Evolutionary conservation across 2,113 vertebrate species (phyloP), one percentile per base, ranked within the genome.

Genomic region (Alexandromys fortis): DNA sequence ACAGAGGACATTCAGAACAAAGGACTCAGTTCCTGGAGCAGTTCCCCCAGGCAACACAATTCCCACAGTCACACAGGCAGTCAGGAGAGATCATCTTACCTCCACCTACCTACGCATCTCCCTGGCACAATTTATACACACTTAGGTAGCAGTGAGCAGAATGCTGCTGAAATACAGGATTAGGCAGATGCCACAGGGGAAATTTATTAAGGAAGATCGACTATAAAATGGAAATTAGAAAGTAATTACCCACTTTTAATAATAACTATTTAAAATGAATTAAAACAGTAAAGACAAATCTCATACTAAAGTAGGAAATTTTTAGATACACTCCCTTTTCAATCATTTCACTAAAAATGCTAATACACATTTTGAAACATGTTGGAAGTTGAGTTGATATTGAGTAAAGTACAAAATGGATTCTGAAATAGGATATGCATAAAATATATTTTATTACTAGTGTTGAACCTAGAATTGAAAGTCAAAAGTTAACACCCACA

Each of bases 401-500:
- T 72, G 35, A 86, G 26, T 49, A 82, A 93, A 33, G 91, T 6
- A 76, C n/a, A 30, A 89, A 90, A 90, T 70, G 14, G 5, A n/a
- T 35, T 58, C 38, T 47, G 83, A 81, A 91, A 28, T 65, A 85
- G 17, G 10, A 30, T 38, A 61, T 33, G 45, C 30, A 47, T 65
- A 6, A 87, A 47, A 81, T 26, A n/a, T 17, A 76, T 49, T 47
- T 90, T 55, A 77, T 85, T 86, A 52, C 55, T 52, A 19, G 3
- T 22, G 65, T 86, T 91, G 45, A 91, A 38, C 5, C 70, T 70
- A 65, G 21, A 93, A 90, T 94, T 85, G 68, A 94, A 92, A 92
- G 12, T 67, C 26, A 38, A 83, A 75, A 63, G 26, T 47, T 89
- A 86, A 65, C 79, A 22, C 63, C 70, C 9, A 65, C 21, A 72